phyloP scores from a whole-genome alignment of 1,140 invertebrate genomes.

The Meloidogyne floridensis region DNA sequence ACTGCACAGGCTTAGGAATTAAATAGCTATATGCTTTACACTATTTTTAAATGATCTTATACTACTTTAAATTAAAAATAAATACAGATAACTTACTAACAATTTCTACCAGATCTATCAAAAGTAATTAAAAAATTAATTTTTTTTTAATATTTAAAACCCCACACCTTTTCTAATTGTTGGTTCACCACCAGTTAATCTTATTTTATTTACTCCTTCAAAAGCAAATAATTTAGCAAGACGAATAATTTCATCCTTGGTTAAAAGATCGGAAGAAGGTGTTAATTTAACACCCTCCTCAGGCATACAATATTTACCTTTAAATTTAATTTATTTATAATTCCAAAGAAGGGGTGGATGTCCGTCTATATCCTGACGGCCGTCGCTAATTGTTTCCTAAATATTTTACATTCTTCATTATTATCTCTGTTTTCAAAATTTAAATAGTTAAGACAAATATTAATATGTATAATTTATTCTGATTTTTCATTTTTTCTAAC shows the following conservation, averaged over 20 bases:
- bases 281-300: conserved; percentile 82
- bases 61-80: conserved; percentile 25
- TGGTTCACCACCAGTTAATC: conserved; percentile 94
- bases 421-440: too few species aligned
- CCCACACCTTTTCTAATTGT: conserved; percentile 79
- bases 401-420: too few species aligned
- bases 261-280: conserved; percentile 73
- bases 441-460: too few species aligned
- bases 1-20: too few species aligned
- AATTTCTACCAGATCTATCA: conserved; percentile 67
- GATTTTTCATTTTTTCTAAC: too few species aligned
- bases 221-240: conserved; percentile 78
- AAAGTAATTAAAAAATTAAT: conserved; percentile 69
- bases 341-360: conserved; percentile 4
- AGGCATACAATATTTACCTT: conserved; percentile 93
- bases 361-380: too few species aligned
- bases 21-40: too few species aligned
- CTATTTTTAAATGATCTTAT: too few species aligned
- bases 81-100: conserved; percentile 30
- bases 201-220: conserved; percentile 86
- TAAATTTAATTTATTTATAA: conserved; percentile 31
- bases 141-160: conserved; percentile 66
- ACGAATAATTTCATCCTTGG: conserved; percentile 79
- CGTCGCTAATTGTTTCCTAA: too few species aligned
- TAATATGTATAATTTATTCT: too few species aligned